Percentiles rank a stretch among this genome's conserved stretches.
Conservation (phyloP, 2,888 invertebrate species). For the Cataglyphis albicans region DNA sequence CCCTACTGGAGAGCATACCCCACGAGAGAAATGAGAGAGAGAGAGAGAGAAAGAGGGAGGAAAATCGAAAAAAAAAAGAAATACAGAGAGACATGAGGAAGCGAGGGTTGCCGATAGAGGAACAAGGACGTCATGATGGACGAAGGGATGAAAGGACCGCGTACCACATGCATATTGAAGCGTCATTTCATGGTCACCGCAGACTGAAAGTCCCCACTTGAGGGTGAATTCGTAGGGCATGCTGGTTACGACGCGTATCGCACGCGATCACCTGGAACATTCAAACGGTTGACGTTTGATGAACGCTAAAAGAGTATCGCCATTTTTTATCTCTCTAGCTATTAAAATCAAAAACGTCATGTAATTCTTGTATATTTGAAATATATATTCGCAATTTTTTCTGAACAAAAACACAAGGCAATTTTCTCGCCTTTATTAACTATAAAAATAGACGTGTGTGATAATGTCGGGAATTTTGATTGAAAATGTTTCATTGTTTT, state of each 20-base stretch:
- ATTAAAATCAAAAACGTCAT: slow-evolving; percentile 13
- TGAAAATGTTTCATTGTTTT: slow-evolving; percentile 11
- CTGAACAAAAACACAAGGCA: background rate
- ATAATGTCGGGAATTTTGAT: slow-evolving; percentile 6
- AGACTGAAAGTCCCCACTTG: slow-evolving; percentile 70
- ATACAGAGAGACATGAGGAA: slow-evolving; percentile 21
- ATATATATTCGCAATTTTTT: background rate
- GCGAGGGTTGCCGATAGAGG: slow-evolving; percentile 15
- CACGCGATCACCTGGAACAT: slow-evolving; percentile 43
- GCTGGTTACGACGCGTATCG: slow-evolving; percentile 56
- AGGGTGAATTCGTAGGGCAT: slow-evolving; percentile 52
- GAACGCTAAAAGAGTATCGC: slow-evolving; percentile 2
- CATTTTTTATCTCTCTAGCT: background rate
- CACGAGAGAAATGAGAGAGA: slow-evolving; percentile 49
- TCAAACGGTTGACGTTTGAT: slow-evolving; percentile 44
- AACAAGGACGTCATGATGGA: slow-evolving; percentile 44
- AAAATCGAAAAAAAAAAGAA: background rate
- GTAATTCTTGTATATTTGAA: background rate
- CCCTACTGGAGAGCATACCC: slow-evolving; percentile 63
- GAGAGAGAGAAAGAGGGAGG: slow-evolving; percentile 10
- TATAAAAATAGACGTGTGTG: background rate
- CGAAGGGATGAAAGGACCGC: slow-evolving; percentile 72
- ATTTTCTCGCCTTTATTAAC: slow-evolving; percentile 7
- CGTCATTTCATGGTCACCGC: slow-evolving; percentile 82
- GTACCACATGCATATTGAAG: slow-evolving; percentile 81